phyloP scores from a whole-genome alignment of 2,888 invertebrate species.

The Dasypolia templi region DNA sequence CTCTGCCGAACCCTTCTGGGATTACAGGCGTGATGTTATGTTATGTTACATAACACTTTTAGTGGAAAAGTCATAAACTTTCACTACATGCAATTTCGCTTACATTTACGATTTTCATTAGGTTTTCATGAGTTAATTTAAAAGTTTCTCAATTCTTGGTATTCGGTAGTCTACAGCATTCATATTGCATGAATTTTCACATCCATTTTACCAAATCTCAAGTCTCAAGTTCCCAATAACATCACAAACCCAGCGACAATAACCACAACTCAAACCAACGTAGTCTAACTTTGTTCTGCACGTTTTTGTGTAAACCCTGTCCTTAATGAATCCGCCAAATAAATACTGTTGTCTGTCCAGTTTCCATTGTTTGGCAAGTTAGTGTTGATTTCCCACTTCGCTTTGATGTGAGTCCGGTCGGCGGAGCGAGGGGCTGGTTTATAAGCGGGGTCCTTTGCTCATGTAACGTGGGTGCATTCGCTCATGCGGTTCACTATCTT shows the following conservation, averaged over 20 bases:
- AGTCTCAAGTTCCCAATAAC: conserved; percentile 14
- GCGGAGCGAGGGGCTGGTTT: conserved; percentile 74
- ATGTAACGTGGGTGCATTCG: conserved; percentile 80
- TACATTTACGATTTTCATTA: conserved; percentile 13
- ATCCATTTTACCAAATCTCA: neutral
- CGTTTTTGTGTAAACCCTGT: conserved; percentile 50
- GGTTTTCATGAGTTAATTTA: neutral
- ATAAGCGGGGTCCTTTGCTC: conserved; percentile 81
- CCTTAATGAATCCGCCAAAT: conserved; percentile 58
- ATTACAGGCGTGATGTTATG: no score
- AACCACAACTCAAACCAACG: conserved; percentile 24
- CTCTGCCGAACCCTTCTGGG: no score
- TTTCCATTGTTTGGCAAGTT: conserved; percentile 77
- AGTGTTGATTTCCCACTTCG: conserved; percentile 80
- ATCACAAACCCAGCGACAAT: neutral
- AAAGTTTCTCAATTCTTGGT: neutral
- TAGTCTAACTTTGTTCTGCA: conserved; percentile 42
- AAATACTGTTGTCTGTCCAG: conserved; percentile 54
- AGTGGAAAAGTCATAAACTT: conserved; percentile 19
- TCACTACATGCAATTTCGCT: conserved; percentile 15
- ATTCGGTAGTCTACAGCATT: neutral
- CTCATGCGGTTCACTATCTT: conserved; percentile 77
- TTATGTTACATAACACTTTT: no score
- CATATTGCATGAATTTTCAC: neutral
- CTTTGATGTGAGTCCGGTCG: conserved; percentile 84